Conservation (phyloP, 2,797 vertebrate genomes). For the Acanthurus lineatus region DNA sequence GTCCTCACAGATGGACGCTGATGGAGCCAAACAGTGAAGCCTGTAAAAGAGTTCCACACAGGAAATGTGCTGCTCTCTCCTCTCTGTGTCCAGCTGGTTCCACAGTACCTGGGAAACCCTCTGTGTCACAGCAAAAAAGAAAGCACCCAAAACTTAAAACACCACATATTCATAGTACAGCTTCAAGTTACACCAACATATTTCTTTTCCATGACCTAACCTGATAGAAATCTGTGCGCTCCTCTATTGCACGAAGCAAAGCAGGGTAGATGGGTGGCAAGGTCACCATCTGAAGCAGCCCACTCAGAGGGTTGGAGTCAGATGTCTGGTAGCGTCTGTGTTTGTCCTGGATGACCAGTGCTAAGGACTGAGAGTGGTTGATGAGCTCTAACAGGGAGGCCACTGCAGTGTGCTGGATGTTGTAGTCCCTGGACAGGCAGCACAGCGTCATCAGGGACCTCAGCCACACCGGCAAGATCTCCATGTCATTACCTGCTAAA, state of each 20-base stretch:
- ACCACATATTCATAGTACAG: neutral
- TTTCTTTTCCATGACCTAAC: slow-evolving; percentile 72
- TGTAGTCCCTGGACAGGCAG: slow-evolving; percentile 92
- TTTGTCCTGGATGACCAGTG: slow-evolving; percentile 95
- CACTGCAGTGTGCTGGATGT: slow-evolving; percentile 92
- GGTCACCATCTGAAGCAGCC: slow-evolving; percentile 95
- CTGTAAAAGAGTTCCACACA: slow-evolving; percentile 96
- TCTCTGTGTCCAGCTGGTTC: slow-evolving; percentile 94
- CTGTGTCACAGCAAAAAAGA: slow-evolving; percentile 73
- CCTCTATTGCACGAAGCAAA: slow-evolving; percentile 88
- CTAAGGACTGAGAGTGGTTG: slow-evolving; percentile 96
- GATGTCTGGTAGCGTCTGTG: slow-evolving; percentile 90
- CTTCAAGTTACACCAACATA: neutral
- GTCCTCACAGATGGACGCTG: slow-evolving; percentile 94
- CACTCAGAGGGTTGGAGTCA: slow-evolving; percentile 89
- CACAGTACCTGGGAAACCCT: slow-evolving; percentile 93
- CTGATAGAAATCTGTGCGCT: slow-evolving; percentile 95
- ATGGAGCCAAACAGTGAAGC: slow-evolving; percentile 95
- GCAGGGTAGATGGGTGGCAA: slow-evolving; percentile 91
- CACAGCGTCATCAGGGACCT: slow-evolving; percentile 93
- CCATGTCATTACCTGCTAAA: slow-evolving; percentile 79
- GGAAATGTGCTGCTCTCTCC: slow-evolving; percentile 92
- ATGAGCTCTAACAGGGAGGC: slow-evolving; percentile 93
- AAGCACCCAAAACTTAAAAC: neutral
- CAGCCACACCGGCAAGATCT: slow-evolving; percentile 90